Evolutionary conservation across 2,888 invertebrate genomes (phyloP).

Genomic region (Eutolmus rufibarbis): DNA sequence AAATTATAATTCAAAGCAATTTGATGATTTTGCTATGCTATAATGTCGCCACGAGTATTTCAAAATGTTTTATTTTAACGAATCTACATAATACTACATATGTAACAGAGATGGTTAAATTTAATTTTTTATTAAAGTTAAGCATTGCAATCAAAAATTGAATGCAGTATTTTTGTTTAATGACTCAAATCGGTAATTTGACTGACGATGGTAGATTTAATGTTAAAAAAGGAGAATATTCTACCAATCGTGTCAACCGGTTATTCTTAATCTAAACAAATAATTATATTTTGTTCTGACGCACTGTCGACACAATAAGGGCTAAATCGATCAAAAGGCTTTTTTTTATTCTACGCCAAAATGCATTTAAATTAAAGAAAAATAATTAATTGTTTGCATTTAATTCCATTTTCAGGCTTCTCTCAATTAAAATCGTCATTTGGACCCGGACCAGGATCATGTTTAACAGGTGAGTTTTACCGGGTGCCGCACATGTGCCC

Average conservation of each 20-base stretch:
- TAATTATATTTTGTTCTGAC: neutral
- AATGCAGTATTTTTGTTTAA: no score
- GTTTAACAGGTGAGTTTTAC: slow-evolving; percentile 56
- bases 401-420: slow-evolving; percentile 55
- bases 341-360: neutral
- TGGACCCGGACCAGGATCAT: slow-evolving; percentile 54
- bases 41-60: no score
- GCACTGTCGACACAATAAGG: neutral
- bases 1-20: no score
- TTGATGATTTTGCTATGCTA: no score
- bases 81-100: no score
- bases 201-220: no score
- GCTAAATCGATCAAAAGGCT: neutral
- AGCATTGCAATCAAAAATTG: no score
- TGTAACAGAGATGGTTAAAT: no score
- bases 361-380: neutral
- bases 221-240: neutral
- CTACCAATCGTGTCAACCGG: neutral
- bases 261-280: neutral
- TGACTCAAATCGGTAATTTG: no score
- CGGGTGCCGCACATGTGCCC: neutral
- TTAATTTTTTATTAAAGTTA: no score
- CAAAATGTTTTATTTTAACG: no score
- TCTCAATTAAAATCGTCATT: slow-evolving; percentile 59
- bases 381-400: slow-evolving; percentile 24